phyloP scores from a whole-genome alignment of 2,113 vertebrate species.

The Panthera uncia region DNA sequence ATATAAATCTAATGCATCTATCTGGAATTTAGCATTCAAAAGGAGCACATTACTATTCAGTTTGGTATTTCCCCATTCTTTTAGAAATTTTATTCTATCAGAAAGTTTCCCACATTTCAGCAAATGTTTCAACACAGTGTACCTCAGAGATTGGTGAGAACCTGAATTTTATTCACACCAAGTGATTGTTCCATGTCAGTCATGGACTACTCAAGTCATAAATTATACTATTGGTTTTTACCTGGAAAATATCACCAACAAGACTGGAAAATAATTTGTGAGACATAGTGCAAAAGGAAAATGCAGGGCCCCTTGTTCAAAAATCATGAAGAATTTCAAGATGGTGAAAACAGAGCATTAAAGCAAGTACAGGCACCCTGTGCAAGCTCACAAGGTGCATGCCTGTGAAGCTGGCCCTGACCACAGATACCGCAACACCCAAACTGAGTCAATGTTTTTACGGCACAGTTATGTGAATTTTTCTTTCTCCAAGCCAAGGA shows the following conservation, averaged over 20 bases:
- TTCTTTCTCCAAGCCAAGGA: neutral
- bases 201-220: neutral
- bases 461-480: neutral
- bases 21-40: neutral
- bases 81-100: neutral
- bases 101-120: neutral
- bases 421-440: neutral
- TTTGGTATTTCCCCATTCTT: neutral
- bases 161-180: neutral
- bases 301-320: neutral
- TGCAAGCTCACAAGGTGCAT: too few relatives aligned
- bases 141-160: neutral
- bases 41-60: neutral
- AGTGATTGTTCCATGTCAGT: neutral
- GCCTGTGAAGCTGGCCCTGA: too few relatives aligned
- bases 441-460: neutral
- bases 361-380: neutral
- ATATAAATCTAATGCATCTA: neutral
- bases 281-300: neutral
- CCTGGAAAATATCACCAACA: neutral
- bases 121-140: neutral
- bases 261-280: neutral
- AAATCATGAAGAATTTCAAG: neutral
- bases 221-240: neutral
- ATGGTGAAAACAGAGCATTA: neutral